These are phyloP conservation scores for Hippocampus abdominalis DNA, from an alignment of 2,113 vertebrate genomes.

Conservation along the genomic window DNA sequence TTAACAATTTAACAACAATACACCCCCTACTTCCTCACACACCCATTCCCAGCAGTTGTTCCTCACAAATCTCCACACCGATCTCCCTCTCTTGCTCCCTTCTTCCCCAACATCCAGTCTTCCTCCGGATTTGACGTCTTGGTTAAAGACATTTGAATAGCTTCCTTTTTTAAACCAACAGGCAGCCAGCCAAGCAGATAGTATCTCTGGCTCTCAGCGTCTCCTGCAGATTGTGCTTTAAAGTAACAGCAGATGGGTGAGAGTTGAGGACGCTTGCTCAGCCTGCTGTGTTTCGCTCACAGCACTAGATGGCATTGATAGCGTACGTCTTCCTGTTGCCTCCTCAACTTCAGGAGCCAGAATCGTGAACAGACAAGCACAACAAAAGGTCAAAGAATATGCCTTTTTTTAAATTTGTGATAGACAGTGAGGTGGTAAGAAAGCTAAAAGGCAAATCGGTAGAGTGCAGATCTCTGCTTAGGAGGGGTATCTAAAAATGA, in stretches of 20 bases:
- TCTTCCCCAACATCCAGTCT: constrained; percentile 35
- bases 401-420: not conserved
- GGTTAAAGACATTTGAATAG: constrained; percentile 72
- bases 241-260: not conserved
- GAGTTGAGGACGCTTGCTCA: constrained; percentile 15
- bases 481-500: not conserved
- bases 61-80: constrained; percentile 28
- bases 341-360: constrained; percentile 1
- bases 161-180: constrained; percentile 74
- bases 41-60: constrained; percentile 29
- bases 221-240: constrained; percentile 60
- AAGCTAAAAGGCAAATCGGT: not conserved
- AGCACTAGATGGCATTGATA: constrained; percentile 69
- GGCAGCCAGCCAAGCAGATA: constrained; percentile 48
- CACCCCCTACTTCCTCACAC: not conserved
- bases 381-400: not conserved
- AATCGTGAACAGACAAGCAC: too few species aligned
- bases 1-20: not conserved
- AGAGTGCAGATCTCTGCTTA: not conserved
- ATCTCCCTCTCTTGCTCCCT: constrained; percentile 17
- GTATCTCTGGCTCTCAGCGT: constrained; percentile 52
- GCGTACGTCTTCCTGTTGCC: constrained; percentile 30
- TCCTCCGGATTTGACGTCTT: constrained; percentile 55
- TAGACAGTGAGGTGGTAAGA: not conserved
- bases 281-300: constrained; percentile 47